phyloP scores from a whole-genome alignment of 2,888 invertebrate species.

The Meiosimyza decipiens region DNA sequence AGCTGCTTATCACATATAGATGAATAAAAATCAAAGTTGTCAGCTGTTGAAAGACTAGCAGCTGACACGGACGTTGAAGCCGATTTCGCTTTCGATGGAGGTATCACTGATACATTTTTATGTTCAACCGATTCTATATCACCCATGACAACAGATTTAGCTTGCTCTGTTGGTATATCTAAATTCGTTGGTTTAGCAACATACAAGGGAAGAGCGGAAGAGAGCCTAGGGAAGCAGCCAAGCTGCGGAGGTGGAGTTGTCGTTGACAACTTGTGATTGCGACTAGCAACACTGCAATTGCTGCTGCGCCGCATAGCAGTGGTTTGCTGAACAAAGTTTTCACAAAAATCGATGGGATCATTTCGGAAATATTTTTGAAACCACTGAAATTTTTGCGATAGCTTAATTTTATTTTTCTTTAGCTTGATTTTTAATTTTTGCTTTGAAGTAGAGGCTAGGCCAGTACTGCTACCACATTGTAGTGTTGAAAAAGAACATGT shows the following conservation, averaged over 20 bases:
- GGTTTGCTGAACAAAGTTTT: slow-evolving; percentile 56
- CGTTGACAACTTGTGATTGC: slow-evolving; percentile 44
- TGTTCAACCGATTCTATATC: not conserved
- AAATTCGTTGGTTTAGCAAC: not conserved
- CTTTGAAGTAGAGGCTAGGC: slow-evolving; percentile 44
- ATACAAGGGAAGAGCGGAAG: not conserved
- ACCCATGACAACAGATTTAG: not conserved
- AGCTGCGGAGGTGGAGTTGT: not conserved
- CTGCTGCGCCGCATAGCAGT: slow-evolving; percentile 53
- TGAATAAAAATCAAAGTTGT: slow-evolving; percentile 55
- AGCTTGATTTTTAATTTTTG: slow-evolving; percentile 50
- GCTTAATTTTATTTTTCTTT: slow-evolving; percentile 50
- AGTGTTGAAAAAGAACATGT: not conserved
- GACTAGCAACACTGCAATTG: slow-evolving; percentile 50
- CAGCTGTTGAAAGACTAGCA: slow-evolving; percentile 40
- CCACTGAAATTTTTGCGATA: slow-evolving; percentile 53
- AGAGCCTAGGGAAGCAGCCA: not conserved
- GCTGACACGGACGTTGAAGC: slow-evolving; percentile 43
- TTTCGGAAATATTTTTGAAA: slow-evolving; percentile 55
- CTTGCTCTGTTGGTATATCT: not conserved
- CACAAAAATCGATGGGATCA: slow-evolving; percentile 57
- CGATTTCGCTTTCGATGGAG: slow-evolving; percentile 1
- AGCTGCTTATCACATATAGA: slow-evolving; percentile 61
- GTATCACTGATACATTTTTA: not conserved
- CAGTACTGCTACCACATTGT: slow-evolving; percentile 26